These are phyloP conservation scores for Euura saliciscinereae DNA, from an alignment of 1,140 invertebrate species.

Conservation along the genomic window DNA sequence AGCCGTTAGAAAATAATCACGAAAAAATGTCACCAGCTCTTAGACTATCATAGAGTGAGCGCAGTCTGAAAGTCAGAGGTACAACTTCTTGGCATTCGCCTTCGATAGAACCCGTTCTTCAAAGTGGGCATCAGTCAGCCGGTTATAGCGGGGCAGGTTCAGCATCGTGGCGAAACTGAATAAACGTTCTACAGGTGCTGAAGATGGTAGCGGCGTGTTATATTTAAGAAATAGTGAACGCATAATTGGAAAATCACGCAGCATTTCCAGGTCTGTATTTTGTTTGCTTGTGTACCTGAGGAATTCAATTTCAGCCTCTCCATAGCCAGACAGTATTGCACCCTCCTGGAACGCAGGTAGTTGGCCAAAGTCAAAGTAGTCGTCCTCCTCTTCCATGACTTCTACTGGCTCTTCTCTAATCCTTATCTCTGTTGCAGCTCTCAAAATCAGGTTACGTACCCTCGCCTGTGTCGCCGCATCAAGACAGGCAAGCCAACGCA, in stretches of 20 bases:
- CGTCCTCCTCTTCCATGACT: too few relatives aligned
- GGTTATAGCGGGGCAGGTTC: conserved; percentile 11
- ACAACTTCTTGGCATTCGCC: conserved; percentile 12
- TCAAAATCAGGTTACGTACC: conserved; percentile 8
- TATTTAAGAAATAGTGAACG: conserved; percentile 12
- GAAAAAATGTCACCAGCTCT: too few relatives aligned
- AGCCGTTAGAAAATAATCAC: too few relatives aligned
- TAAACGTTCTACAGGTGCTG: conserved; percentile 26
- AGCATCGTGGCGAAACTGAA: conserved; percentile 20
- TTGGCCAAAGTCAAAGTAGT: neutral
- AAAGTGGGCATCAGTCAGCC: conserved; percentile 20
- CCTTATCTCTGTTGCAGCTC: conserved; percentile 2
- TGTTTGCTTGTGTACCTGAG: conserved; percentile 6
- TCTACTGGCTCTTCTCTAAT: neutral
- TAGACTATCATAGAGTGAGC: too few relatives aligned
- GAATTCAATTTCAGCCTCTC: conserved; percentile 20
- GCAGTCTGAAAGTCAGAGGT: too few relatives aligned
- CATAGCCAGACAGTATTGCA: neutral
- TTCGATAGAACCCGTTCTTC: conserved; percentile 6
- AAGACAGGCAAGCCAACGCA: conserved; percentile 23
- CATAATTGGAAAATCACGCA: conserved; percentile 21
- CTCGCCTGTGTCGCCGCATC: neutral
- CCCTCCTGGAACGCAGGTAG: neutral
- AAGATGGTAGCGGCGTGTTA: conserved; percentile 19
- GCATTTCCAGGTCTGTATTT: conserved; percentile 10